Evolutionary conservation across 2,113 vertebrate species (phyloP).

Genomic region (Nymphicus hollandicus): DNA sequence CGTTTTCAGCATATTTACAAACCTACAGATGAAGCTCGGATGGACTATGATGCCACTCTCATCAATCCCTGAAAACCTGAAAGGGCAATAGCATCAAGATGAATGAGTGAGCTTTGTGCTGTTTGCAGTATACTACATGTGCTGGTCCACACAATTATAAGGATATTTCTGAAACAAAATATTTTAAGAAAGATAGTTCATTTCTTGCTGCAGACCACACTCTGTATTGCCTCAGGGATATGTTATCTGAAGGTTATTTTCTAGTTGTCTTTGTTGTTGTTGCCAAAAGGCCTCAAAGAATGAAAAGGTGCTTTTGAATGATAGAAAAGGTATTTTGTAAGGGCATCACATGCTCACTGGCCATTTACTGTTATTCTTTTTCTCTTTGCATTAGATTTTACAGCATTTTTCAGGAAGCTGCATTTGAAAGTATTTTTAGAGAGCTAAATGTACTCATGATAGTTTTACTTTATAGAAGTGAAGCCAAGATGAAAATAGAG

Average conservation of each 20-base stretch:
- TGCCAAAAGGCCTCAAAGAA: conserved; percentile 11
- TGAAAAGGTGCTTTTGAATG: conserved; percentile 2
- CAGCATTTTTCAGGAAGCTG: neutral
- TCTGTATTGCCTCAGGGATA: neutral
- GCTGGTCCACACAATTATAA: neutral
- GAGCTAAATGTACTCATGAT: neutral
- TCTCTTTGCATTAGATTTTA: neutral
- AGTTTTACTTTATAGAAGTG: neutral
- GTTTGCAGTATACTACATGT: neutral
- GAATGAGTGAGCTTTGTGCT: neutral
- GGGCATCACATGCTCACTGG: neutral
- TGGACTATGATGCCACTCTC: neutral
- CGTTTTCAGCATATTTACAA: neutral
- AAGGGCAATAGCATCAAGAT: neutral
- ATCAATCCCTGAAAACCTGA: neutral
- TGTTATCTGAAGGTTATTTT: conserved; percentile 35
- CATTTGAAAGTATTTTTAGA: neutral
- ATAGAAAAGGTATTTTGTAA: neutral
- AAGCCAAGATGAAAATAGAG: neutral
- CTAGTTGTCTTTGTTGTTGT: neutral
- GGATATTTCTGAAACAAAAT: neutral
- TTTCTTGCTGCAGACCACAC: neutral
- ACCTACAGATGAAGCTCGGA: neutral
- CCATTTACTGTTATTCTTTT: neutral
- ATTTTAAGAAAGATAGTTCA: neutral